Evolutionary conservation across 2,113 vertebrate species (phyloP).

Genomic region (Ptilonorhynchus violaceus): DNA sequence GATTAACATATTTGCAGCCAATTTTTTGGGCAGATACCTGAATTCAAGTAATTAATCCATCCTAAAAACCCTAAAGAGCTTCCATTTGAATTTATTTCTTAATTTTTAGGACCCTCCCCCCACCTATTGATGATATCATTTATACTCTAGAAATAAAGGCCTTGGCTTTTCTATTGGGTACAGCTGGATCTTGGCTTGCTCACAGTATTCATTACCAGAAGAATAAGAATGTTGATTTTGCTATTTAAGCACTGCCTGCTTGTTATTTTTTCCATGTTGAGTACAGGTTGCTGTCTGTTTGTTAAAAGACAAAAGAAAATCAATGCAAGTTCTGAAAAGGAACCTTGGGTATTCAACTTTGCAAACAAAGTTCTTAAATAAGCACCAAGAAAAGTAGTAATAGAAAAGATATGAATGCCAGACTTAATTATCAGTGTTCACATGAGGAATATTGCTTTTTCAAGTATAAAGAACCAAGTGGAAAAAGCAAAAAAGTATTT

Average conservation of each 20-base stretch:
- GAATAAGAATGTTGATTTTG: slow-evolving; percentile 2
- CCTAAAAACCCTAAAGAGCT: background rate
- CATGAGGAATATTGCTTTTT: background rate
- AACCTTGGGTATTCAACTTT: slow-evolving; percentile 1
- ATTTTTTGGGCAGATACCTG: background rate
- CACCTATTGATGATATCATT: background rate
- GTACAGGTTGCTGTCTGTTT: background rate
- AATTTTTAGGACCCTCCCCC: background rate
- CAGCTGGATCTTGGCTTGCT: background rate
- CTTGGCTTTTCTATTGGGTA: background rate
- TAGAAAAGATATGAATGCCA: background rate
- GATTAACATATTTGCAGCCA: background rate
- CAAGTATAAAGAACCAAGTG: background rate
- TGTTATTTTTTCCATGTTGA: background rate
- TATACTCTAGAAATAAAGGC: background rate
- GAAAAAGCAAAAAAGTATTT: background rate
- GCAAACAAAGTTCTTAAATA: slow-evolving; percentile 31
- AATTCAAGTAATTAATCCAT: background rate
- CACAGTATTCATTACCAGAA: background rate
- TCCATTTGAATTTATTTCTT: background rate
- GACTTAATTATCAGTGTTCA: slow-evolving; percentile 4
- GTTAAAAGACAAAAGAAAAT: slow-evolving; percentile 43
- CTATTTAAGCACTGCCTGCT: background rate
- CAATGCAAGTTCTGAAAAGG: slow-evolving; percentile 22
- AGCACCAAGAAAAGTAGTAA: background rate